Evolutionary conservation across 2,888 invertebrate species (phyloP).

Genomic region (Chironomus tentans): DNA sequence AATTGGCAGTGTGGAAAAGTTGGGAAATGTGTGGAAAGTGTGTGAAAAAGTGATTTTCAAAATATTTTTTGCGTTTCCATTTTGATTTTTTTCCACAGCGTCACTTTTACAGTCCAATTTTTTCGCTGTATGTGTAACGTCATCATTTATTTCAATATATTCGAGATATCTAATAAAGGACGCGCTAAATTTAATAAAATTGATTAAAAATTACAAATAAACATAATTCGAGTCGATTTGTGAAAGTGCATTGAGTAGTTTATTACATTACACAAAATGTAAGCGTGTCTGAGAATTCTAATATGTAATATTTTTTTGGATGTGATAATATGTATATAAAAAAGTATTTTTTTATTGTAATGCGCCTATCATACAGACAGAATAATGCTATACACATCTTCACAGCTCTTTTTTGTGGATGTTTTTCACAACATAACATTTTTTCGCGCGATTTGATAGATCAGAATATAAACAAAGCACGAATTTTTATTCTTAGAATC

Average conservation of each 20-base stretch:
- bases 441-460: constrained; percentile 16
- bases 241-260: background rate
- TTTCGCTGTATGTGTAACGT: constrained; percentile 1
- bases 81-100: constrained; percentile 5
- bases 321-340: background rate
- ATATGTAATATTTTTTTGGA: background rate
- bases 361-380: background rate
- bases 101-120: background rate
- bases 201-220: background rate
- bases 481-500: background rate
- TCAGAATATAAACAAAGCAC: background rate
- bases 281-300: background rate
- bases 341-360: background rate
- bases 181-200: background rate
- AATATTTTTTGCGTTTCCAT: constrained; percentile 1
- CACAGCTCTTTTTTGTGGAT: constrained; percentile 19
- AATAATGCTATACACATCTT: background rate
- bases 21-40: background rate
- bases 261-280: background rate
- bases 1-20: background rate
- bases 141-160: background rate
- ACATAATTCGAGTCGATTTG: background rate
- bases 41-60: background rate
- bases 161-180: background rate
- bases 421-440: constrained; percentile 25